Evolutionary conservation across 2,113 vertebrate species (phyloP), one percentile per base, ranked within the genome.

Genomic region (Regulus satrapa): DNA sequence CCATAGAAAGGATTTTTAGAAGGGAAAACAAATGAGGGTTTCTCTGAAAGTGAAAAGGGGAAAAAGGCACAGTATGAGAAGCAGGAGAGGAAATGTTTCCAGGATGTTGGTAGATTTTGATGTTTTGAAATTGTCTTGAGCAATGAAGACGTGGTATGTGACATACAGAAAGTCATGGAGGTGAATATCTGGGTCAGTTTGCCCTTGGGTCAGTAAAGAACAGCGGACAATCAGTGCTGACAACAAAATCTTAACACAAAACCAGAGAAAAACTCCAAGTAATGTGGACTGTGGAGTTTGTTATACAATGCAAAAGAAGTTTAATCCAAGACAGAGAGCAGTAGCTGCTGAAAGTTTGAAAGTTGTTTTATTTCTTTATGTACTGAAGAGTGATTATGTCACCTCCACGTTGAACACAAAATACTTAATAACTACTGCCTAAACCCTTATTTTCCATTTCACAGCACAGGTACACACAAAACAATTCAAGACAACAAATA

Each of bases 11-110:
- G 2, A 55, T 64, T 72, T 79, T 26, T 75, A 84, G 20, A 6
- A 71, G 25, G 6, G 8, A 31, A 23, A 66, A 46, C n/a, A 48
- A 8, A 45, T 10, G 18, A 84, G 24, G 16, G 12, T 8, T 69
- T 52, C 29, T 51, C 55, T 40, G 16, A 46, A 89, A 77, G 12
- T 3, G 2, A 40, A 89, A 92, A 58, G 16, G 2, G 26, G 5
- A 0, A 10, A 55, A 75, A 15, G 0, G 1, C 11, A 58, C 7
- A 43, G 7, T 12, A 62, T 1, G 1, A 81, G n/a, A 69, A 49
- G 12, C 7, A 67, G 18, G 11, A 75, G 32, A 85, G 5, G 28
- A 75, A 49, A 20, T 10, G 4, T 25, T 80, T 85, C 64, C 24
- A 77, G 29, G 40, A 73, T 23, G 10, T 8, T 69, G 38, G 24